Conservation (phyloP, 2,113 vertebrate species). For the Ochotona curzoniae region DNA sequence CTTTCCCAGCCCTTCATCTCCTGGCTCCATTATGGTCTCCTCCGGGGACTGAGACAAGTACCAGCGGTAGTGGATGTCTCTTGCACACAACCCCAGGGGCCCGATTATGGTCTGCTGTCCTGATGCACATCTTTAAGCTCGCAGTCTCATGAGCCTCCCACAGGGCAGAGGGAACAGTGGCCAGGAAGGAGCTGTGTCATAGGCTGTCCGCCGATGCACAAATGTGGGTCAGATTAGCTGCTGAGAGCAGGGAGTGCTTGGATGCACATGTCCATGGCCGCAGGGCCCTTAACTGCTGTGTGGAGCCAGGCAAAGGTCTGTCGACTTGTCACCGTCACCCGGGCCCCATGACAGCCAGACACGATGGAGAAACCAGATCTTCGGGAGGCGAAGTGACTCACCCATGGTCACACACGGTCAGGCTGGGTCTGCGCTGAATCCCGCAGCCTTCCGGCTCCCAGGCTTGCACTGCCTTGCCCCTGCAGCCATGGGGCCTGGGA, state of each 20-base stretch:
- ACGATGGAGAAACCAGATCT: neutral
- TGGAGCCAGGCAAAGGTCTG: neutral
- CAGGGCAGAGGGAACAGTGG: neutral
- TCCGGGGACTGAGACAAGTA: fast-evolving
- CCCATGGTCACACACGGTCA: fast-evolving
- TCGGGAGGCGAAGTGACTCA: neutral
- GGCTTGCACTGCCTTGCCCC: neutral
- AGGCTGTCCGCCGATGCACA: fast-evolving
- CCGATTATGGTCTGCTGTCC: neutral
- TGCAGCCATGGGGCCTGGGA: fast-evolving
- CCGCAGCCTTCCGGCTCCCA: neutral
- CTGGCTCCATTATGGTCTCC: neutral
- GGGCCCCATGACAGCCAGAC: too few relatives aligned
- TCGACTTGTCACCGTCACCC: too few relatives aligned
- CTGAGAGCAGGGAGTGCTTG: fast-evolving
- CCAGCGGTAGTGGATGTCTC: fast-evolving
- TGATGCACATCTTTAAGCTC: neutral
- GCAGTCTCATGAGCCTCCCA: neutral
- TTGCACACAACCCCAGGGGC: neutral
- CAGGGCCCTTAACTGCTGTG: fast-evolving
- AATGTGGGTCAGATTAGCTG: too few relatives aligned
- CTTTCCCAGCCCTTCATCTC: neutral
- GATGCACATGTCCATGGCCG: fast-evolving
- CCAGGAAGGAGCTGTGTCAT: neutral
- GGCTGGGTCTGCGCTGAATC: neutral